Base-by-base conservation (phyloP, 2,888 invertebrate genomes). In the Synanthedon andrenaeformis region DNA sequence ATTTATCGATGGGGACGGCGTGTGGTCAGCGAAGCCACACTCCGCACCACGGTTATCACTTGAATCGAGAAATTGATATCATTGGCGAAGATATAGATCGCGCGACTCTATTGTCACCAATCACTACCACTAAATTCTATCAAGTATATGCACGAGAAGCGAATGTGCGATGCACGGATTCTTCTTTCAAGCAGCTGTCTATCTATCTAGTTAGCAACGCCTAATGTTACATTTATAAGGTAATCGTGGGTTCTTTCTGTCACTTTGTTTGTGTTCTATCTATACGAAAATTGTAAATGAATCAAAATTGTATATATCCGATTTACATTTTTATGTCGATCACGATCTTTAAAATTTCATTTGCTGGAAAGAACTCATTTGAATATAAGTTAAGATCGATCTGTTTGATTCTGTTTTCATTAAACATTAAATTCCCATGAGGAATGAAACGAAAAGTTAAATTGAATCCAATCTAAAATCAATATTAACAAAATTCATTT, bases 131-230 rank as follows among this genome's bases (percentile, higher is more conserved):
- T 74, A 67, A 82, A 75, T 69, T 80, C 72, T 83, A 70, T 76
- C 72, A 78, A 79, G 76, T 83, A 52, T 74, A 78, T 87, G 86
- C 86, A 87, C 86, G 86, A 85, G 79, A 82, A 81, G 85, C 86
- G 86, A 87, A 87, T 86, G 85, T 84, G 86, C 86, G 74, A 79
- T 86, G 86, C 87, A 87, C 87, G 87, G 77, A 79, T 75, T 80
- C 82, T 84, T 83, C 82, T 83, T 86, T 85, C 81, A 83, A 85
- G 82, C 85, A 82, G 86, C 86, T 84, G 71, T 84, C 83, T 85
- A 78, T 82, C 76, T 86, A 86, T 82, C 76, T 86, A 86, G 86
- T 82, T 87, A 86, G 86, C 74, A 78, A 80, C 71, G 86, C 86
- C 85, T 86, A 74, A 74, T 84, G 79, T 85, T 84, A 82, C 75